A percentile compares a stretch with the other conserved stretches of the same genome.
Evolutionary conservation across 2,888 invertebrate genomes (phyloP).

Genomic region (Rambutsinella grinnellia): DNA sequence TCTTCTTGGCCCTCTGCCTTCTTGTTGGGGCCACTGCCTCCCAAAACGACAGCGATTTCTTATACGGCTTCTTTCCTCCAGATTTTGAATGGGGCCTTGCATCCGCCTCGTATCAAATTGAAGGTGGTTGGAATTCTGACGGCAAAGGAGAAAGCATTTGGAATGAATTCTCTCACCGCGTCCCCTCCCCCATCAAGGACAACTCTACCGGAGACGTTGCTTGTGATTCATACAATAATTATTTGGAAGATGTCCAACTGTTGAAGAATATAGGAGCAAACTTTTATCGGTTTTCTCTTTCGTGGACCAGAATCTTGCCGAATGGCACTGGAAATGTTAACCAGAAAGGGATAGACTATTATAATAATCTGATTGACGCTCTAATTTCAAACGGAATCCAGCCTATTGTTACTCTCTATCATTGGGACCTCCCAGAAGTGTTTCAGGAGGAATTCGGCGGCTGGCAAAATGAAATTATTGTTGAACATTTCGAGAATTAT

Average conservation of each 20-base stretch:
- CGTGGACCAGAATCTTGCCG: conserved; percentile 71
- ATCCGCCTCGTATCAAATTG: conserved; percentile 60
- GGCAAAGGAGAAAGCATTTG: conserved; percentile 76
- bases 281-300: conserved; percentile 63
- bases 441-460: conserved; percentile 71
- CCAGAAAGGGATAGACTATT: conserved; percentile 71
- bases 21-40: no score
- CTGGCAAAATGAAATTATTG: conserved; percentile 70
- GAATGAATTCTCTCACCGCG: conserved; percentile 69
- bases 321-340: conserved; percentile 68
- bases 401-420: conserved; percentile 75
- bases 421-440: conserved; percentile 74
- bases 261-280: conserved; percentile 67
- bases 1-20: conserved; percentile 17
- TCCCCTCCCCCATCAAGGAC: conserved; percentile 68
- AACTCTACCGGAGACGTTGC: conserved; percentile 69
- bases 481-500: conserved; percentile 72
- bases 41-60: conserved; percentile 50
- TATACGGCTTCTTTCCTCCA: conserved; percentile 41
- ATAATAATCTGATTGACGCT: conserved; percentile 70
- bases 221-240: conserved; percentile 70
- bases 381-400: conserved; percentile 68
- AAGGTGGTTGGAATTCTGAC: conserved; percentile 68
- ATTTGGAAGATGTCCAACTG: conserved; percentile 70
- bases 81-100: conserved; percentile 57